These are phyloP conservation scores for Nannobrachium achirus DNA, from an alignment of 2,113 vertebrate species.

Conservation along the genomic window DNA sequence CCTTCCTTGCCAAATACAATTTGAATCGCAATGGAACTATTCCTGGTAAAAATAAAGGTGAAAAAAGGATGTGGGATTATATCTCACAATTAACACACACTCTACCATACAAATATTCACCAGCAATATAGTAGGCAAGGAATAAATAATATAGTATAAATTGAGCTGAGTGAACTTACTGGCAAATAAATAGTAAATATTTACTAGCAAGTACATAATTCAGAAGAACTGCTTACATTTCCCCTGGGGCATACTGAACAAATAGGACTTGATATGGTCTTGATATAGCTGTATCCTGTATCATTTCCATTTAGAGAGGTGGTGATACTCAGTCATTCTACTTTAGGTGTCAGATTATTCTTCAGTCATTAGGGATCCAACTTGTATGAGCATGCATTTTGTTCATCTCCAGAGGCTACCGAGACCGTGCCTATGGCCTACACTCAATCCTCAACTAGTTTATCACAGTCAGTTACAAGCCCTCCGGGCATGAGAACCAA, in stretches of 20 bases:
- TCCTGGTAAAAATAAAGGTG: no score
- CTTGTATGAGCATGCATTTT: constrained; percentile 14
- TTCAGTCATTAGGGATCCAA: constrained; percentile 12
- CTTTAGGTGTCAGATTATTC: neutral
- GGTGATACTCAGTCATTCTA: neutral
- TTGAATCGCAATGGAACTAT: no score
- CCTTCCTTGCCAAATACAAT: no score
- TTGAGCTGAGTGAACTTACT: no score
- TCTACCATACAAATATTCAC: no score
- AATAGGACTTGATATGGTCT: neutral
- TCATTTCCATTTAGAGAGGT: neutral
- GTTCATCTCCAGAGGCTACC: constrained; percentile 4
- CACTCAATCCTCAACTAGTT: constrained; percentile 17
- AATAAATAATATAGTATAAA: neutral
- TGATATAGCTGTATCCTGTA: neutral
- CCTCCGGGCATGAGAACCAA: constrained; percentile 36
- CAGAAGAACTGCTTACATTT: neutral
- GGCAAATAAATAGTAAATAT: no score
- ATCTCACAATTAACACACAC: no score
- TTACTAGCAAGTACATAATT: neutral
- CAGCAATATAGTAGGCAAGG: no score
- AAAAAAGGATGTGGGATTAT: no score
- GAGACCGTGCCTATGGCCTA: constrained; percentile 18
- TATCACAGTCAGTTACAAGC: constrained; percentile 34
- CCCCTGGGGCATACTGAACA: neutral